These are phyloP conservation scores for Lasioglossum morio DNA, from an alignment of 2,888 invertebrate genomes.

Conservation along the genomic window DNA sequence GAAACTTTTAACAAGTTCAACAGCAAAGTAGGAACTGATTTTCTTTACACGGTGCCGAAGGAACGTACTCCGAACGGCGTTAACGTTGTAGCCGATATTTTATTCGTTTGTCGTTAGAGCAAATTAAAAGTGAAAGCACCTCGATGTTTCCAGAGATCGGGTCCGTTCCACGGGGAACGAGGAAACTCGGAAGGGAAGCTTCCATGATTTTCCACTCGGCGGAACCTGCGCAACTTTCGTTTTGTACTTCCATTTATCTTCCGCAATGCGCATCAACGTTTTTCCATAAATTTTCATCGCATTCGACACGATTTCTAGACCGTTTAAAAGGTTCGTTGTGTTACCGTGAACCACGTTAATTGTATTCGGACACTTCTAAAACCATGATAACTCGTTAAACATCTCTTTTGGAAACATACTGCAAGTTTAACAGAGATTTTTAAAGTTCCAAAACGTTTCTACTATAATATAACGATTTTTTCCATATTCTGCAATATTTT, in stretches of 20 bases:
- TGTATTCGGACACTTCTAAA: no score
- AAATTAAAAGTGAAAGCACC: conserved; percentile 4
- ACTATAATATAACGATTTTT: no score
- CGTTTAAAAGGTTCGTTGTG: neutral
- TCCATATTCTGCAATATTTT: no score
- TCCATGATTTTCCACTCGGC: conserved; percentile 14
- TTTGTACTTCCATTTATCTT: neutral
- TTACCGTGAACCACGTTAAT: no score
- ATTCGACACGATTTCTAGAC: neutral
- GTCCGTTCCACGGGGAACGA: neutral
- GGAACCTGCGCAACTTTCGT: conserved; percentile 1
- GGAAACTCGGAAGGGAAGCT: neutral
- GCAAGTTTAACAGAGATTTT: no score
- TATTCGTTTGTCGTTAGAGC: no score
- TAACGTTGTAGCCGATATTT: neutral
- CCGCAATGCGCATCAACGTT: neutral
- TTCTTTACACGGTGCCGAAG: neutral
- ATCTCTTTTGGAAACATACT: no score
- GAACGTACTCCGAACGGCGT: neutral
- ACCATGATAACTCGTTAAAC: no score
- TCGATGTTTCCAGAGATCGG: neutral
- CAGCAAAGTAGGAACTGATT: neutral
- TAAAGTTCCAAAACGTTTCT: no score
- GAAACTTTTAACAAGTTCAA: neutral
- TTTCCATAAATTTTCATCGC: neutral